phyloP scores from a whole-genome alignment of 2,888 invertebrate genomes.

The Brachyopa scutellaris region DNA sequence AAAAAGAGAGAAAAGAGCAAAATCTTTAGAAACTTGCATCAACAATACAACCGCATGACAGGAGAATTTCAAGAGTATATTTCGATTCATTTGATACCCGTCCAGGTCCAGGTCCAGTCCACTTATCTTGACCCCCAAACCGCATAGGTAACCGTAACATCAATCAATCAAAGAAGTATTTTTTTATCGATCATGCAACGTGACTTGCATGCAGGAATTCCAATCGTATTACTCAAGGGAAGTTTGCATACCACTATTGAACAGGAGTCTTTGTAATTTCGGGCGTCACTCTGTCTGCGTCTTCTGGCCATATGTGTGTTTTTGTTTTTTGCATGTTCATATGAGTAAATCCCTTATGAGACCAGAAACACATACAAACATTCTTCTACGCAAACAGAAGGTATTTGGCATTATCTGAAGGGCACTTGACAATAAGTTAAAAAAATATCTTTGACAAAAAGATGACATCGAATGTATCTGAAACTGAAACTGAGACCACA shows the following conservation, averaged over 20 bases:
- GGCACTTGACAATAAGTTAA: conserved; percentile 45
- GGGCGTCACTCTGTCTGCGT: conserved; percentile 63
- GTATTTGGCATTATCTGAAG: conserved; percentile 58
- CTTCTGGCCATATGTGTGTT: conserved; percentile 29
- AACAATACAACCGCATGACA: conserved; percentile 56
- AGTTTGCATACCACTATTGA: conserved; percentile 21
- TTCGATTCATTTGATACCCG: conserved; percentile 19
- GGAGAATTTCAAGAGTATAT: conserved; percentile 38
- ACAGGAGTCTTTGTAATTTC: neutral
- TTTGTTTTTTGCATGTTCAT: conserved; percentile 10
- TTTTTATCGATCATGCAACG: conserved; percentile 51
- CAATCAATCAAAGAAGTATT: conserved; percentile 56
- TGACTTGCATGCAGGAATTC: conserved; percentile 62
- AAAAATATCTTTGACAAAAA: conserved; percentile 33
- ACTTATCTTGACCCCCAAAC: conserved; percentile 65
- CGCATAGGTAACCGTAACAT: conserved; percentile 27
- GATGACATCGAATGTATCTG: conserved; percentile 43
- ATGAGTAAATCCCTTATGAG: conserved; percentile 21
- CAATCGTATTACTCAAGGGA: conserved; percentile 47
- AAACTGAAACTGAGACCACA: conserved; percentile 55
- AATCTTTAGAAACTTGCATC: neutral
- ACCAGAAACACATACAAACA: neutral
- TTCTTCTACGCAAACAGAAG: neutral
- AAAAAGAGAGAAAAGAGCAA: too few relatives aligned
- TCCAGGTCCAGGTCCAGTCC: conserved; percentile 34